Conservation (phyloP, 2,113 vertebrate species). For the Silurus glanis region DNA sequence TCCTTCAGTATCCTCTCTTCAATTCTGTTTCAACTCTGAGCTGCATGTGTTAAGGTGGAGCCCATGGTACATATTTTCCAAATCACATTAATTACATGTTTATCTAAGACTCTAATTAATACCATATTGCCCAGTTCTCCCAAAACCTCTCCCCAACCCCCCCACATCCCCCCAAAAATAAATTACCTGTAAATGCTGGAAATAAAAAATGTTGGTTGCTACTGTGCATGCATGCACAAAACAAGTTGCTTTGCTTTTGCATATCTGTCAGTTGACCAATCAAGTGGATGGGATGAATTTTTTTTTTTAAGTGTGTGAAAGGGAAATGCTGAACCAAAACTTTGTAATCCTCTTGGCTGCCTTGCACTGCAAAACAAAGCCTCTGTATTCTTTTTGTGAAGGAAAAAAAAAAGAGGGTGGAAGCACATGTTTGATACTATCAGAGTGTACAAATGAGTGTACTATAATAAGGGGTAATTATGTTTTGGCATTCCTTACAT, state of each 20-base stretch:
- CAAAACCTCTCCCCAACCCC: background rate
- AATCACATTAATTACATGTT: background rate
- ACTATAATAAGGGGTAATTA: constrained; percentile 77
- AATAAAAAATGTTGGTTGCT: background rate
- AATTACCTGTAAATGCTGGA: constrained; percentile 9
- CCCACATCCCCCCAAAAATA: background rate
- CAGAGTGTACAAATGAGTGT: constrained; percentile 67
- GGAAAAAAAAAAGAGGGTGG: constrained; percentile 36
- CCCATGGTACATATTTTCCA: constrained; percentile 25
- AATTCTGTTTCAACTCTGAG: background rate
- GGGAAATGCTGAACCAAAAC: constrained; percentile 2
- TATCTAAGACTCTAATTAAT: constrained; percentile 22
- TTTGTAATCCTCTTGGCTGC: constrained; percentile 22
- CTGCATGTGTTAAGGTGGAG: constrained; percentile 3
- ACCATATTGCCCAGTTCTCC: background rate
- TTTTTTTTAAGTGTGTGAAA: constrained; percentile 13
- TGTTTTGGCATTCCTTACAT: constrained; percentile 71
- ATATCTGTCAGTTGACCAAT: constrained; percentile 23
- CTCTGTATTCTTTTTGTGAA: constrained; percentile 58
- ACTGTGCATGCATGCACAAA: background rate
- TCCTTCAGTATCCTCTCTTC: constrained; percentile 7
- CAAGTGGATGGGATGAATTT: constrained; percentile 19
- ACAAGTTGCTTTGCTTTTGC: background rate
- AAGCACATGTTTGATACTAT: constrained; percentile 66
- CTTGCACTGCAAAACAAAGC: constrained; percentile 56